Percentiles rank a stretch among this genome's conserved stretches.
phyloP scores from a whole-genome alignment of 2,888 invertebrate genomes.

The Drosophila pegasa region DNA sequence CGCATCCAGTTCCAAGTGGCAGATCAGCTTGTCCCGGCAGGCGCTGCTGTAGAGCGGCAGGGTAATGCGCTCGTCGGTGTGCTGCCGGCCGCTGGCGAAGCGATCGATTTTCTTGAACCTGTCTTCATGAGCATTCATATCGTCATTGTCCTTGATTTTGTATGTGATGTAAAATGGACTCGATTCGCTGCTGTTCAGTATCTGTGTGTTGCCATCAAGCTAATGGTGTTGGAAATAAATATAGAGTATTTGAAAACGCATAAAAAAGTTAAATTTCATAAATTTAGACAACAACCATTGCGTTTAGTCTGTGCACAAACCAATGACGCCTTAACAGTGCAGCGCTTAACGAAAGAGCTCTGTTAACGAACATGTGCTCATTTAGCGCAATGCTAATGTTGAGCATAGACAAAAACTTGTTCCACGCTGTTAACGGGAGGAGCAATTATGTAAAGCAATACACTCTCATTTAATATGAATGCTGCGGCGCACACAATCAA shows the following conservation, averaged over 20 bases:
- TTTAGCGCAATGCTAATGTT: neutral
- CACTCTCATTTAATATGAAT: neutral
- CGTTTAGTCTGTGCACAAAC: conserved; percentile 18
- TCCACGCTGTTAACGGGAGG: conserved; percentile 27
- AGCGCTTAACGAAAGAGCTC: neutral
- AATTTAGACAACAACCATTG: conserved; percentile 21
- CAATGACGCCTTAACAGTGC: neutral
- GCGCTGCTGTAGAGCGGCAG: conserved; percentile 82
- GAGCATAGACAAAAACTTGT: neutral
- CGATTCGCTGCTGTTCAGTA: conserved; percentile 35
- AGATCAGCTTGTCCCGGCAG: conserved; percentile 79
- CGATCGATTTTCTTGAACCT: conserved; percentile 41
- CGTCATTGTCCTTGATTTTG: conserved; percentile 20
- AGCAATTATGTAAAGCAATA: neutral
- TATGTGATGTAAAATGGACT: conserved; percentile 49
- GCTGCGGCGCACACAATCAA: neutral
- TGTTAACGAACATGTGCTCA: conserved; percentile 13
- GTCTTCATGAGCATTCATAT: conserved; percentile 8
- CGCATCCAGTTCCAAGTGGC: conserved; percentile 75
- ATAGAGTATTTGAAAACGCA: neutral
- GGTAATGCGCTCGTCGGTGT: conserved; percentile 16
- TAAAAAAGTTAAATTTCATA: neutral
- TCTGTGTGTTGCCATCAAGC: conserved; percentile 62
- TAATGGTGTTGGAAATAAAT: conserved; percentile 16
- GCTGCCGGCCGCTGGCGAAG: conserved; percentile 48